These are phyloP conservation scores for Capitulum mitella DNA, from an alignment of 2,888 invertebrate genomes.

Conservation along the genomic window DNA sequence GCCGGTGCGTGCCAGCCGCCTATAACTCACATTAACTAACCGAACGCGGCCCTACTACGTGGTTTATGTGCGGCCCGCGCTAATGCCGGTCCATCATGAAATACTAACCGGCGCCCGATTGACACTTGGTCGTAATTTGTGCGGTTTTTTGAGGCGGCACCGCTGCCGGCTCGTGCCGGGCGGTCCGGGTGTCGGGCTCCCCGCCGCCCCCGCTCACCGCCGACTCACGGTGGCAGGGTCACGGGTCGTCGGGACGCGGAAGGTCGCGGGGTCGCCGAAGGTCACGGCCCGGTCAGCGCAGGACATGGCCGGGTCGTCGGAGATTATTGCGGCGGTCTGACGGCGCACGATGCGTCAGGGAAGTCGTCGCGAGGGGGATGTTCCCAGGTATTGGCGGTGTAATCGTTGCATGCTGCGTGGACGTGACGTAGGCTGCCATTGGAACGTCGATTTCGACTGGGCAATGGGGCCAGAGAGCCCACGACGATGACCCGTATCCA, in stretches of 20 bases:
- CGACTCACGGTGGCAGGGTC: not conserved
- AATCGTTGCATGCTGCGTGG: too few relatives aligned
- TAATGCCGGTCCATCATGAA: constrained; percentile 14
- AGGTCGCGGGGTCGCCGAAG: not conserved
- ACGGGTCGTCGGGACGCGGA: not conserved
- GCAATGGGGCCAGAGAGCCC: too few relatives aligned
- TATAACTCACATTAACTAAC: constrained; percentile 24
- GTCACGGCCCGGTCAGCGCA: not conserved
- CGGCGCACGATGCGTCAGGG: too few relatives aligned
- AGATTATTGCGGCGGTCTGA: too few relatives aligned
- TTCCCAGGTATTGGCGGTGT: too few relatives aligned
- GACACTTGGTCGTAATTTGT: constrained; percentile 11
- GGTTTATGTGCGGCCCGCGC: constrained; percentile 4
- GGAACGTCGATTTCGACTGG: too few relatives aligned
- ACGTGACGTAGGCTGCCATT: too few relatives aligned
- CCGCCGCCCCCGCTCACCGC: too few relatives aligned
- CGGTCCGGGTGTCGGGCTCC: not conserved
- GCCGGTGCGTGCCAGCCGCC: not conserved
- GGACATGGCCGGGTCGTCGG: too few relatives aligned
- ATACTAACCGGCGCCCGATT: constrained; percentile 10
- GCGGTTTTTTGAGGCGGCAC: not conserved
- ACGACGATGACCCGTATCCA: too few relatives aligned
- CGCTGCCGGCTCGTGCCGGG: not conserved
- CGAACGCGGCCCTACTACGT: constrained; percentile 22
- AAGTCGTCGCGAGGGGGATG: too few relatives aligned